A percentile compares a stretch with the other conserved stretches of the same genome.
These are phyloP conservation scores for Semaprochilodus insignis DNA, from an alignment of 2,797 vertebrate species.

Conservation along the genomic window DNA sequence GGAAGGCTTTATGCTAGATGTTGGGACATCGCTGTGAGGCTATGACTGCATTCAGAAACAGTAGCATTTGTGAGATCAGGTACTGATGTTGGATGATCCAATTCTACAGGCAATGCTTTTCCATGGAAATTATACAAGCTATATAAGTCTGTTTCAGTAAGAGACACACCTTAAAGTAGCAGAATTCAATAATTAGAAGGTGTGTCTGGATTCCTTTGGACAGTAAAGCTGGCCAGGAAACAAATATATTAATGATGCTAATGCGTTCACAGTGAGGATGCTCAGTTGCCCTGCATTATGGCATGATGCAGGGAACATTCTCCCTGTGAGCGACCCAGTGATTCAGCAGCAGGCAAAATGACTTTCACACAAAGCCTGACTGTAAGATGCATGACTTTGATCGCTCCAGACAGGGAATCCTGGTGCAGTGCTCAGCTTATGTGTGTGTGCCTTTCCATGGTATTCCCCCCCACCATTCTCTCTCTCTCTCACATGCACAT, in stretches of 20 bases:
- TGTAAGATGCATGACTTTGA: slow-evolving; percentile 54
- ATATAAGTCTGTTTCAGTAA: not conserved
- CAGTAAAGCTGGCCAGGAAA: too few relatives aligned
- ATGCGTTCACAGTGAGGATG: not conserved
- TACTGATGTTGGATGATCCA: not conserved
- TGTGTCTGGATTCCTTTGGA: not conserved
- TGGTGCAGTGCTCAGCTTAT: slow-evolving; percentile 54
- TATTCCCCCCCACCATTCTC: slow-evolving; percentile 46
- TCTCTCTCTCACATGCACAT: slow-evolving; percentile 51
- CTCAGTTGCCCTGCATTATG: not conserved
- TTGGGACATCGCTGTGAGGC: not conserved
- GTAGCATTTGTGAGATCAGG: not conserved
- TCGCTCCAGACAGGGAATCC: slow-evolving; percentile 66
- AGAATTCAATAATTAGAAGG: not conserved
- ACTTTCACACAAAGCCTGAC: slow-evolving; percentile 11
- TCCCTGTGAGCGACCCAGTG: not conserved
- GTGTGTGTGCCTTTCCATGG: slow-evolving; percentile 26
- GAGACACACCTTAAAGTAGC: not conserved
- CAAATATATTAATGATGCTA: not conserved
- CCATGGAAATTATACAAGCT: not conserved
- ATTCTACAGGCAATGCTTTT: not conserved
- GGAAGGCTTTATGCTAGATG: not conserved
- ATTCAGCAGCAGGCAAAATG: slow-evolving; percentile 25
- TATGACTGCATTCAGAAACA: not conserved
- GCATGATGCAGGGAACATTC: not conserved